Conservation (phyloP, 2,113 vertebrate genomes). For the Corythaeola cristata region DNA sequence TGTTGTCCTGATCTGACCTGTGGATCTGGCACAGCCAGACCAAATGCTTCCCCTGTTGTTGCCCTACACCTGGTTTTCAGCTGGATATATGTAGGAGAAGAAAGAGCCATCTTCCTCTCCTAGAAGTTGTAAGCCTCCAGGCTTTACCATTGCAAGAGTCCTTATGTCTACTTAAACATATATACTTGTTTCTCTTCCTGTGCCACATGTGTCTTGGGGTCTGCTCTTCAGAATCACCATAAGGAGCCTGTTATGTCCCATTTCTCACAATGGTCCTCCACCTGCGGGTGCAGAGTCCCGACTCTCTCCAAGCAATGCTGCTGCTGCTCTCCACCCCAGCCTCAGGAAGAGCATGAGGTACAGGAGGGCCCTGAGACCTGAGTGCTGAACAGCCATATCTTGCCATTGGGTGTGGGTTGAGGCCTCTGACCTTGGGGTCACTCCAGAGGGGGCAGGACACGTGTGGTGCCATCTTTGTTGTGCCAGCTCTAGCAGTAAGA, state of each 20-base stretch:
- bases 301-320: background rate
- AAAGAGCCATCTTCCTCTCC: background rate
- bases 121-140: background rate
- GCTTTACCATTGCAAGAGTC: background rate
- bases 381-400: background rate
- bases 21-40: background rate
- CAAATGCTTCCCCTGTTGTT: background rate
- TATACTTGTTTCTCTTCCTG: background rate
- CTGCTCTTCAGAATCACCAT: background rate
- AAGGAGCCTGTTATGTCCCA: background rate
- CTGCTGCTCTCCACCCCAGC: background rate
- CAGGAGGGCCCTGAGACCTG: background rate
- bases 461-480: background rate
- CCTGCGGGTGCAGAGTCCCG: rapidly evolving
- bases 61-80: background rate
- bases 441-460: background rate
- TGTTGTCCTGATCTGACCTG: background rate
- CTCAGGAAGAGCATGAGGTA: background rate
- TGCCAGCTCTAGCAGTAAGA: background rate
- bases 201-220: background rate
- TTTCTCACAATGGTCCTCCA: background rate
- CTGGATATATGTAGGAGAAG: background rate
- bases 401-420: background rate
- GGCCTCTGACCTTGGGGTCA: background rate
- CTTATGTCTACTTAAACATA: background rate